Evolutionary conservation across 2,888 invertebrate species (phyloP).

Genomic region (Diloba caeruleocephala): DNA sequence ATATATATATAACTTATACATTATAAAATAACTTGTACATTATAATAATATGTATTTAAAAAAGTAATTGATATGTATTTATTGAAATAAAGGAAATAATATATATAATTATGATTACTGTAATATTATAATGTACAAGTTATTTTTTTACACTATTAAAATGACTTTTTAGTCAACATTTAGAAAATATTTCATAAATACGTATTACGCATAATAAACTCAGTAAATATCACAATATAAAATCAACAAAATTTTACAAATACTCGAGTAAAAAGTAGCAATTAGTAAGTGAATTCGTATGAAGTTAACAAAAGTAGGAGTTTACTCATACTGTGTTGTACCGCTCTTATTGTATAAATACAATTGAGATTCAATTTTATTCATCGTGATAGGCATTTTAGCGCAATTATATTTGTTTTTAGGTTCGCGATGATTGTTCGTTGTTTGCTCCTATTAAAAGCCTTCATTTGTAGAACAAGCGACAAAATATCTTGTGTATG

Average conservation of each 20-base stretch:
- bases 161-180: conserved; percentile 33
- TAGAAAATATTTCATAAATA: conserved; percentile 31
- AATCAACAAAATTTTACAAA: conserved; percentile 9
- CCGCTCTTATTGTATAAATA: not conserved
- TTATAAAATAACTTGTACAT: too few relatives aligned
- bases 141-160: conserved; percentile 29
- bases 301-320: conserved; percentile 14
- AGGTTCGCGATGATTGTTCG: too few relatives aligned
- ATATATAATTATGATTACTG: too few relatives aligned
- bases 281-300: conserved; percentile 6
- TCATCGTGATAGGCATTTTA: not conserved
- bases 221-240: conserved; percentile 13
- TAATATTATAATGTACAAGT: not conserved
- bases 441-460: too few relatives aligned
- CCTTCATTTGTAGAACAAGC: too few relatives aligned
- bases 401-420: too few relatives aligned
- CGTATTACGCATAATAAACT: conserved; percentile 37
- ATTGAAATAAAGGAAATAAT: too few relatives aligned
- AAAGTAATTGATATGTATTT: too few relatives aligned
- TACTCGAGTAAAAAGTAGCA: too few relatives aligned
- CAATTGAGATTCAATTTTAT: not conserved
- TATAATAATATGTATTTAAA: too few relatives aligned
- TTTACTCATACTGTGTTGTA: conserved; percentile 3
- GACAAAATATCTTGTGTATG: too few relatives aligned
- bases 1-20: too few relatives aligned